These are phyloP conservation scores for Turdus rufiventris DNA, from an alignment of 2,113 vertebrate species.

Conservation along the genomic window DNA sequence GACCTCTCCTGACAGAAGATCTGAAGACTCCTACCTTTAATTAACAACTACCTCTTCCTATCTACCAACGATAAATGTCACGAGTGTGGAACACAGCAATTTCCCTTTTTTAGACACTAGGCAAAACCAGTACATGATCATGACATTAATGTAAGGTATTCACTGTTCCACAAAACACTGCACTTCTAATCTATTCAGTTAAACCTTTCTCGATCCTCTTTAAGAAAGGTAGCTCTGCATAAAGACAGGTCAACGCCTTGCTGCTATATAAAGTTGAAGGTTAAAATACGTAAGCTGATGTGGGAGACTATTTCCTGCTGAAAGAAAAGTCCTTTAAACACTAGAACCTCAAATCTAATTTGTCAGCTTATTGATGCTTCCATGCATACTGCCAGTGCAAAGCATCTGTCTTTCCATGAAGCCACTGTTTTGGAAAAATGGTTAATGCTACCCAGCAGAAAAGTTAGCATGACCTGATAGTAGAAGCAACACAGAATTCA, in stretches of 20 bases:
- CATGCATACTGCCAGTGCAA: background rate
- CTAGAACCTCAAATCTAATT: constrained; percentile 24
- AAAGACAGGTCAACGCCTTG: background rate
- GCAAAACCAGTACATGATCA: background rate
- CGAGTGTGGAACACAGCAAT: background rate
- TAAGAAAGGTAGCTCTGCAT: background rate
- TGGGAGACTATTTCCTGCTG: constrained; percentile 47
- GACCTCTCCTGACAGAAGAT: background rate
- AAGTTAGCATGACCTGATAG: background rate
- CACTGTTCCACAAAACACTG: background rate
- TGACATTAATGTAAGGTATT: background rate
- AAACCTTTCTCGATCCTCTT: constrained; percentile 16
- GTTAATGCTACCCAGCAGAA: background rate
- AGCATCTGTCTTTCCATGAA: background rate
- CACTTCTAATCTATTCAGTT: background rate
- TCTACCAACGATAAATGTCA: background rate
- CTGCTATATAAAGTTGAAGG: constrained; percentile 58
- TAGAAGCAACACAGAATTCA: background rate
- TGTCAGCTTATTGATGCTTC: constrained; percentile 17
- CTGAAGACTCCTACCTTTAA: background rate
- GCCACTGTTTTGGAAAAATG: background rate
- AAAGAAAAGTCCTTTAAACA: constrained; percentile 56
- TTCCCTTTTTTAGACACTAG: background rate
- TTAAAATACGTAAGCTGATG: constrained; percentile 38
- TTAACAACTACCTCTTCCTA: background rate